A percentile compares a stretch with the other conserved stretches of the same genome.
These are phyloP conservation scores for Apteryx mantelli DNA, from an alignment of 2,113 vertebrate genomes.

Conservation along the genomic window DNA sequence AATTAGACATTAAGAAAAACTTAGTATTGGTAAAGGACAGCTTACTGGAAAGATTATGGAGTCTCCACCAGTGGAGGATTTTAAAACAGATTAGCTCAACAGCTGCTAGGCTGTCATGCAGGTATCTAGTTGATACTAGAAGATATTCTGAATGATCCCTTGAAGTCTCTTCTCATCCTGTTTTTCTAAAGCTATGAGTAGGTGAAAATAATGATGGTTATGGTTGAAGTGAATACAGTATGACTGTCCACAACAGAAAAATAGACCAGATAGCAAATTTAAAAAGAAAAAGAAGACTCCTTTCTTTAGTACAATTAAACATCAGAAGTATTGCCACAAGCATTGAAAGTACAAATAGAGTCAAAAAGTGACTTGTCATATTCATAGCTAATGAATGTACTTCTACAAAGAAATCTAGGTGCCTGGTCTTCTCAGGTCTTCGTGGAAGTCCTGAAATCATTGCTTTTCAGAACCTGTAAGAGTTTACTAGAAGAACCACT, in stretches of 20 bases:
- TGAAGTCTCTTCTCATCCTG: neutral
- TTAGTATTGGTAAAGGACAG: neutral
- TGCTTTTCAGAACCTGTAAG: neutral
- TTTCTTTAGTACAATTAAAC: neutral
- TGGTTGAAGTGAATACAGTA: neutral
- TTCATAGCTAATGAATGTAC: neutral
- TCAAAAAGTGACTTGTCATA: neutral
- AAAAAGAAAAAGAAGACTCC: neutral
- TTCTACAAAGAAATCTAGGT: slow-evolving; percentile 5
- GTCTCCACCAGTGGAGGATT: neutral
- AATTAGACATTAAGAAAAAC: neutral
- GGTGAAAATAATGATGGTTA: neutral
- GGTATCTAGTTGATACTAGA: neutral
- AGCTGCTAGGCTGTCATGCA: neutral
- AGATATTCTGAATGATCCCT: neutral
- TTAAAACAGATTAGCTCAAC: neutral
- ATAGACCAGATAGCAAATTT: neutral
- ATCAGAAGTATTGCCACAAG: neutral
- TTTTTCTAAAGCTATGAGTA: neutral
- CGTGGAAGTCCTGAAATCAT: neutral
- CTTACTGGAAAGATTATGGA: neutral
- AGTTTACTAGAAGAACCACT: neutral
- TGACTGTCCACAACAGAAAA: neutral
- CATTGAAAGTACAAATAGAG: neutral
- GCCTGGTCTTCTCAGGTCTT: neutral